Conservation (phyloP, 2,888 invertebrate species). For the Nomada flava region DNA sequence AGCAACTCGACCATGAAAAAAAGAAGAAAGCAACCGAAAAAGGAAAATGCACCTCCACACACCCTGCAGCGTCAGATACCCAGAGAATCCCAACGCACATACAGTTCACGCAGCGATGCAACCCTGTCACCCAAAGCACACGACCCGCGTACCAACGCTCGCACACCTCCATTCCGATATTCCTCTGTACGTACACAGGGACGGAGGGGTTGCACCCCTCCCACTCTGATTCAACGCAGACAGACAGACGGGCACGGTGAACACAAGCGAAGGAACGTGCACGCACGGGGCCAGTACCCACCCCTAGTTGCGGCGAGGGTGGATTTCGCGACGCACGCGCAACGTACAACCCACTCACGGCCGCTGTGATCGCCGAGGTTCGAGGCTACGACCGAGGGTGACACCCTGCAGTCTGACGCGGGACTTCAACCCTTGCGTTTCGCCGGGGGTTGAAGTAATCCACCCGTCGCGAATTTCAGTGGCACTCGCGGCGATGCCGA, state of each 20-base stretch:
- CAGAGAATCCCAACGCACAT: constrained; percentile 30
- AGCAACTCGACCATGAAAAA: no score
- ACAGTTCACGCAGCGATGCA: constrained; percentile 41
- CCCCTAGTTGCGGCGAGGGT: constrained; percentile 60
- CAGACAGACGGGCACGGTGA: constrained; percentile 34
- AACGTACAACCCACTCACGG: constrained; percentile 59
- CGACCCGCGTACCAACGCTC: not conserved
- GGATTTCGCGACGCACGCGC: constrained; percentile 67
- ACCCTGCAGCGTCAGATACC: not conserved
- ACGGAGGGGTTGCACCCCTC: constrained; percentile 14
- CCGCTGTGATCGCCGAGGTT: constrained; percentile 71
- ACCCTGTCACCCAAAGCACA: constrained; percentile 40
- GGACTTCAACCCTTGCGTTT: constrained; percentile 77
- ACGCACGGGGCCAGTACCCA: constrained; percentile 33
- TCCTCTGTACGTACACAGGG: not conserved
- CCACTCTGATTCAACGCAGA: not conserved
- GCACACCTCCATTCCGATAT: not conserved
- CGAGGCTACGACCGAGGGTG: constrained; percentile 80
- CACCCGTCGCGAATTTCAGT: constrained; percentile 9
- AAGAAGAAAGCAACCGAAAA: not conserved
- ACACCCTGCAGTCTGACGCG: constrained; percentile 84
- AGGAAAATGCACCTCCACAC: not conserved
- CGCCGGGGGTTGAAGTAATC: constrained; percentile 42
- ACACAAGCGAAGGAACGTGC: constrained; percentile 23
- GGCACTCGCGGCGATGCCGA: constrained; percentile 23